Base-by-base conservation (phyloP, 2,113 vertebrate species). In the Proteles cristata region DNA sequence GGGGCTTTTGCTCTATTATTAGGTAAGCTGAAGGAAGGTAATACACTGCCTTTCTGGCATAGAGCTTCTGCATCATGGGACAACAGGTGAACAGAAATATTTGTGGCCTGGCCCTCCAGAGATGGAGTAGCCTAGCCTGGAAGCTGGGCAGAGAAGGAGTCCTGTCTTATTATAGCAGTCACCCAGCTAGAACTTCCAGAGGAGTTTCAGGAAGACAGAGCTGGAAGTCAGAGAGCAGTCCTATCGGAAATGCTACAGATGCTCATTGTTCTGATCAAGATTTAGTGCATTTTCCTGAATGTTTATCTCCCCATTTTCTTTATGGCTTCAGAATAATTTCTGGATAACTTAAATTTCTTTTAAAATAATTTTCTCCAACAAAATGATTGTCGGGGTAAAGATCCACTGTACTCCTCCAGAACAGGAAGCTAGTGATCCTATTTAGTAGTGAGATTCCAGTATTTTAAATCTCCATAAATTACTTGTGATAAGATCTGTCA, bases 171-270 rank as follows among this genome's bases (percentile, higher is more conserved):
- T 55, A 84, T 0, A 69, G 15, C 9, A 68, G 3, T 4, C 9
- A 77, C 3, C 11, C 7, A 73, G n/a, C 14, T 55, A 69, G 21
- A 84, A 58, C 12, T 73, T 48, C 17, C 21, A 66, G 53, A 73
- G 58, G 1, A 39, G 11, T 76, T 35, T 79, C 15, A 8, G 6
- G 12, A 55, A 81, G 31, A 33, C 43, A 65, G 16, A 87, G 3
- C 17, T 63, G 1, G 9, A 4, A 23, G 1, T 45, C 1, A 43
- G 11, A 63, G 9, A 58, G 19, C 3, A 9, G 25, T 58, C n/a
- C 39, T 9, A 39, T 11, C 4, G n/a, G 17, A 74, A 90, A 50
- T 43, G n/a, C 43, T 11, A 33, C 6, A 45, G 23, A 63, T 8
- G 2, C 11, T 65, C 10, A 7, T 23, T 17, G 10, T 58, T 95